Conservation (phyloP, 2,888 invertebrate species). For the Cantharis flavilabris region DNA sequence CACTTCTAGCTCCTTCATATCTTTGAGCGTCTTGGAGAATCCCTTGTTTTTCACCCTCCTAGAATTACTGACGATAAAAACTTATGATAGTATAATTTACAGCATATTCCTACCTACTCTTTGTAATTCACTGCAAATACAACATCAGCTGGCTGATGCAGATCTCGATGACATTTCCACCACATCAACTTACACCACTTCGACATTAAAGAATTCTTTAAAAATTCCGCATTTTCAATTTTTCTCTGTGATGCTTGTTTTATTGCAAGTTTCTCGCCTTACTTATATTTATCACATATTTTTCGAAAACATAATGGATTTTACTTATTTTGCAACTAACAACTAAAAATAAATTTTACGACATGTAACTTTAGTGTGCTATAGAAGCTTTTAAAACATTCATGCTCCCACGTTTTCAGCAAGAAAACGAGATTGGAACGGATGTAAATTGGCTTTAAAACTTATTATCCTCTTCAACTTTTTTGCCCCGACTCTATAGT, state of each 20-base stretch:
- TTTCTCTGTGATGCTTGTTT: neutral
- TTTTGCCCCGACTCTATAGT: conserved; percentile 6
- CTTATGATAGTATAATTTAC: conserved; percentile 17
- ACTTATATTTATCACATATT: neutral
- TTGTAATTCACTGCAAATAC: conserved; percentile 1
- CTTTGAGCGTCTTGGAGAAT: conserved; percentile 7
- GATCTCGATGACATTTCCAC: neutral
- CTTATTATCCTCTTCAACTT: conserved; percentile 25
- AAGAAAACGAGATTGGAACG: conserved; percentile 26
- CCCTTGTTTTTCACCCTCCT: conserved; percentile 13
- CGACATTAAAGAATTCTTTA: neutral
- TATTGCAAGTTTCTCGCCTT: neutral
- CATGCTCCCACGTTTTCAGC: conserved; percentile 15
- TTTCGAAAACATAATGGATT: neutral
- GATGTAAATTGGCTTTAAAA: conserved; percentile 30
- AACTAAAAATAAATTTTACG: neutral
- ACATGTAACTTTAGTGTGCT: neutral
- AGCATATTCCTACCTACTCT: conserved; percentile 13
- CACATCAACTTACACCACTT: neutral
- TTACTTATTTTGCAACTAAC: neutral
- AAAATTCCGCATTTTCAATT: neutral
- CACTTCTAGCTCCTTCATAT: conserved; percentile 24
- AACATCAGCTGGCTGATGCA: neutral
- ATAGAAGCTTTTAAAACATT: conserved; percentile 23
- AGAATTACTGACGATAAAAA: conserved; percentile 19